A percentile compares a stretch with the other conserved stretches of the same genome.
Evolutionary conservation across 2,113 vertebrate genomes (phyloP).

Genomic region (Rana temporaria): DNA sequence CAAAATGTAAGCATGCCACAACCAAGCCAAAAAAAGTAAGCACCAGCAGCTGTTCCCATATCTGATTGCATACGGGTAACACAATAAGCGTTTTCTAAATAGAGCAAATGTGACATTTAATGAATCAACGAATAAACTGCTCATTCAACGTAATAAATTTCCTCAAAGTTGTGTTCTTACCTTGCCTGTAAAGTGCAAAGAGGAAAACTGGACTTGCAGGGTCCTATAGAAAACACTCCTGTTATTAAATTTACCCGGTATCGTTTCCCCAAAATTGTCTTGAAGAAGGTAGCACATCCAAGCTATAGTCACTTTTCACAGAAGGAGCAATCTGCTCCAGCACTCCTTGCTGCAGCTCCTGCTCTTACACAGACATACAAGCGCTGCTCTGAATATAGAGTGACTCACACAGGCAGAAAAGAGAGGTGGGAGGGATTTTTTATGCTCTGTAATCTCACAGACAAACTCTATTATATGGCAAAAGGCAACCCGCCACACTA

Average conservation of each 20-base stretch:
- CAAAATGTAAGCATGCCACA: too few species aligned
- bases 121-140: too few species aligned
- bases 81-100: too few species aligned
- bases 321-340: constrained; percentile 23
- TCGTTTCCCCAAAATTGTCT: background rate
- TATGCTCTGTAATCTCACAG: constrained; percentile 51
- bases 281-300: constrained; percentile 28
- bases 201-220: background rate
- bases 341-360: constrained; percentile 44
- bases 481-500: constrained; percentile 23
- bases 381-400: constrained; percentile 54
- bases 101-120: too few species aligned
- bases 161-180: constrained; percentile 9
- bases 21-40: too few species aligned
- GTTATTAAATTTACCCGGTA: constrained; percentile 5
- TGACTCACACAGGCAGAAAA: constrained; percentile 51
- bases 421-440: constrained; percentile 51
- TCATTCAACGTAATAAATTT: too few species aligned
- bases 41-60: too few species aligned
- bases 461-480: constrained; percentile 45
- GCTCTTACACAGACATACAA: constrained; percentile 50
- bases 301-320: constrained; percentile 32
- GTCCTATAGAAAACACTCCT: background rate
- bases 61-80: too few species aligned
- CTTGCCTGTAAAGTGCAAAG: background rate